Conservation (phyloP, 92 coral and sea anemone genomes). For the Porites lobata region DNA sequence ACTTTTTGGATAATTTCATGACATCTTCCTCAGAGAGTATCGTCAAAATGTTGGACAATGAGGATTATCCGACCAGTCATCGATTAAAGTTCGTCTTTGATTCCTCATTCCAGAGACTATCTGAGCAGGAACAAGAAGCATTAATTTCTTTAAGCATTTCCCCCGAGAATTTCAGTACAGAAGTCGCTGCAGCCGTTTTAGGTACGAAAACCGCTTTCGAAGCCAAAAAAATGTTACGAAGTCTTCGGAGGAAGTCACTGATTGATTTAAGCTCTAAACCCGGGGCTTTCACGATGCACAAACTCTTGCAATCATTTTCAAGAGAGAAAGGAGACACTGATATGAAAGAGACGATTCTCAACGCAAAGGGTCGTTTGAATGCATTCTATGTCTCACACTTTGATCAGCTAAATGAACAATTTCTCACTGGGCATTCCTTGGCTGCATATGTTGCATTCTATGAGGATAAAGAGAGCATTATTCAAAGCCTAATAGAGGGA, state of each 20-base stretch:
- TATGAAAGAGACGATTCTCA: constrained; percentile 5
- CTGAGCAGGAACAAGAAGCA: constrained; percentile 26
- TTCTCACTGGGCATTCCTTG: constrained; percentile 24
- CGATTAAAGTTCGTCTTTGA: constrained; percentile 38
- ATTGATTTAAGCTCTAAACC: not conserved
- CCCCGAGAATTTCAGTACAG: not conserved
- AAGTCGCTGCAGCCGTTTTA: constrained; percentile 48
- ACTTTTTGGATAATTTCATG: not conserved
- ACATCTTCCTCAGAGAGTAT: not conserved
- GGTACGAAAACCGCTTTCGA: not conserved
- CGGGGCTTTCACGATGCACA: constrained; percentile 28
- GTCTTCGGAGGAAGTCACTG: constrained; percentile 31
- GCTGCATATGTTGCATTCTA: constrained; percentile 19
- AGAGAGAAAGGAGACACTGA: constrained; percentile 40
- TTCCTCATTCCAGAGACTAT: constrained; percentile 32
- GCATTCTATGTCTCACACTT: constrained; percentile 8
- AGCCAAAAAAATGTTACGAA: constrained; percentile 2
- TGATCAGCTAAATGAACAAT: constrained; percentile 25
- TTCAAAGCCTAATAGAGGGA: not conserved
- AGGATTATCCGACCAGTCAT: constrained; percentile 22
- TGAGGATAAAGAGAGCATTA: constrained; percentile 33
- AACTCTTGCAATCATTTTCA: constrained; percentile 32
- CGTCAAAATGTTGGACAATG: constrained; percentile 30
- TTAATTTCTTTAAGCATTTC: constrained; percentile 34
- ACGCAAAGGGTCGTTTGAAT: constrained; percentile 16